Conservation (phyloP, 2,888 invertebrate genomes). For the Halictus ligatus region DNA sequence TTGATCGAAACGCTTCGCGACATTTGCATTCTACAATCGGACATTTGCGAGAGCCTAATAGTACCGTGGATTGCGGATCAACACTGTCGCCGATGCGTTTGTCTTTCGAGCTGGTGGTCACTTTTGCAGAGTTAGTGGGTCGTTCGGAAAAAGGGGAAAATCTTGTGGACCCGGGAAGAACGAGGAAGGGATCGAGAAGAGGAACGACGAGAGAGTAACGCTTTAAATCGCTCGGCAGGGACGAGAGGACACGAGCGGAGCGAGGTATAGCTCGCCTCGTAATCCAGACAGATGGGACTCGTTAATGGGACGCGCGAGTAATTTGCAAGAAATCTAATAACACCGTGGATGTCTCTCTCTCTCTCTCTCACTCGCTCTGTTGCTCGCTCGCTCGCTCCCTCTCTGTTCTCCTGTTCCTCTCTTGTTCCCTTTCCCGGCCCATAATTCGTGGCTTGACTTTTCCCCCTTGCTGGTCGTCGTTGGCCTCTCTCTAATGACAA, state of each 20-base stretch:
- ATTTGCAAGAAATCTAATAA: conserved; percentile 82
- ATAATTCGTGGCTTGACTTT: conserved; percentile 69
- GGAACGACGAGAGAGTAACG: conserved; percentile 45
- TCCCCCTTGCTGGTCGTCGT: conserved; percentile 62
- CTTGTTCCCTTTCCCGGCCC: conserved; percentile 53
- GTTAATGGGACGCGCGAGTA: conserved; percentile 80
- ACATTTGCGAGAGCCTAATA: neutral
- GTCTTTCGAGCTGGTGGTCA: conserved; percentile 11
- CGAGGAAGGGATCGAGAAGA: conserved; percentile 26
- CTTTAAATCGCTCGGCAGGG: conserved; percentile 61
- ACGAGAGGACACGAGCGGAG: conserved; percentile 58
- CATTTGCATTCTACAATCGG: no score
- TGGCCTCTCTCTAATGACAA: conserved; percentile 75
- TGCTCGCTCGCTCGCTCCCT: conserved; percentile 12
- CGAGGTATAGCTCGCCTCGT: conserved; percentile 68
- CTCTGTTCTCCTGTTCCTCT: neutral
- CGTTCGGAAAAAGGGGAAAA: neutral
- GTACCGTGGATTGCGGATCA: neutral
- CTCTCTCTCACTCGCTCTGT: conserved; percentile 25
- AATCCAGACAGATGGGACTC: conserved; percentile 80
- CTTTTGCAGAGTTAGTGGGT: conserved; percentile 13
- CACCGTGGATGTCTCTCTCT: conserved; percentile 62
- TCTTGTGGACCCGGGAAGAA: conserved; percentile 37
- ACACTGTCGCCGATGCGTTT: neutral
- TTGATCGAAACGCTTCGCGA: no score